phyloP scores from a whole-genome alignment of 2,113 vertebrate genomes.

The Ictalurus punctatus region DNA sequence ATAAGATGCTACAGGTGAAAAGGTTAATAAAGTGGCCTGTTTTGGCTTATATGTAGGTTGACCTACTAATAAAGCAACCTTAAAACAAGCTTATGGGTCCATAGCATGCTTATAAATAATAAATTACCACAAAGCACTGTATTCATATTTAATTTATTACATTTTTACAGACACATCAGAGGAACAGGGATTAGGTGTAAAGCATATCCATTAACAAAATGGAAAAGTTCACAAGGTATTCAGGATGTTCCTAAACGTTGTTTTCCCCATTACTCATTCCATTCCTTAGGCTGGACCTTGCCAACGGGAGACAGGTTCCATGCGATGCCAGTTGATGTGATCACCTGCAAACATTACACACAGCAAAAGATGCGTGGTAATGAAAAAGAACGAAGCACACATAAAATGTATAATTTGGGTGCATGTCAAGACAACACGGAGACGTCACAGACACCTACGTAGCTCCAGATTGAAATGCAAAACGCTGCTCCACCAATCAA shows the following conservation, averaged over 20 bases:
- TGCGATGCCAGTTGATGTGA: slow-evolving; percentile 77
- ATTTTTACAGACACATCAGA: slow-evolving; percentile 50
- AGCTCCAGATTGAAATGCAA: slow-evolving; percentile 68
- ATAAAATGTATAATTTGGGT: background rate
- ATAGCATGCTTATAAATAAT: background rate
- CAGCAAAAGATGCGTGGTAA: background rate
- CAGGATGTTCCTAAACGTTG: slow-evolving; percentile 5
- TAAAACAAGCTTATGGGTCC: background rate
- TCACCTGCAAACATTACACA: slow-evolving; percentile 68
- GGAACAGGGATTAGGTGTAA: slow-evolving; percentile 28
- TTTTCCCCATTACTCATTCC: slow-evolving; percentile 75
- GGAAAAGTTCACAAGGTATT: slow-evolving; percentile 52
- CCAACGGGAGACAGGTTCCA: slow-evolving; percentile 92
- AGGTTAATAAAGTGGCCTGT: background rate
- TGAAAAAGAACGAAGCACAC: background rate
- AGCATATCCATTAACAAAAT: slow-evolving; percentile 40
- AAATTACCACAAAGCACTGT: background rate
- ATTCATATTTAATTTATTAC: slow-evolving; percentile 45
- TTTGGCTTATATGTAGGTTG: background rate
- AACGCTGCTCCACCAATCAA: slow-evolving; percentile 63
- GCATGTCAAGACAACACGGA: background rate
- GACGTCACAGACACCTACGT: slow-evolving; percentile 62
- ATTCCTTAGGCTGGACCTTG: slow-evolving; percentile 82
- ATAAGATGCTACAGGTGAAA: background rate
- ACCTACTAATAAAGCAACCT: background rate